A percentile compares a stretch with the other conserved stretches of the same genome.
These are phyloP conservation scores for Crossaster papposus DNA, from an alignment of 53 echinoderm and acorn worm genomes.

Conservation along the genomic window DNA sequence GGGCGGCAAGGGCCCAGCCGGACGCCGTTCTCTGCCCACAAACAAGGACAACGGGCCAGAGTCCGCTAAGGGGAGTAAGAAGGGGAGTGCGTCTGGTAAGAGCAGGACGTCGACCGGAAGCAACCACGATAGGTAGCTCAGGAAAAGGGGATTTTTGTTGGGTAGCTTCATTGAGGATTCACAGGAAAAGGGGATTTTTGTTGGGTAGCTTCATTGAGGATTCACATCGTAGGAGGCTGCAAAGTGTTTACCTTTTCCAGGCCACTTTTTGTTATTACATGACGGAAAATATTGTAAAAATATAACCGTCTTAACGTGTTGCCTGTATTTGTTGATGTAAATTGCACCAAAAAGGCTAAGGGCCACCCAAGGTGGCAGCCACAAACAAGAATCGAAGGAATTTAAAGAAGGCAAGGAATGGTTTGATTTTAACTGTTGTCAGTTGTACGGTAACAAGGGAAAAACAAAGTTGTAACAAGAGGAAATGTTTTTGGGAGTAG, in stretches of 20 bases:
- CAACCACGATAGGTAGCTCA: slow-evolving; percentile 4
- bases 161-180: neutral
- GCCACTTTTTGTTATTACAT: neutral
- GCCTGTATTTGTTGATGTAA: no score
- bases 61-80: slow-evolving; percentile 10
- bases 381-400: no score
- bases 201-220: neutral
- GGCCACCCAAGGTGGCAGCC: no score
- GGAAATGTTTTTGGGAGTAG: no score
- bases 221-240: neutral
- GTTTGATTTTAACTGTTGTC: no score
- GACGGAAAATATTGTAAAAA: no score
- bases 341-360: no score
- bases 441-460: no score
- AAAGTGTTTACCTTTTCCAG: neutral
- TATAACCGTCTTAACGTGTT: no score
- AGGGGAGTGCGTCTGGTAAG: neutral
- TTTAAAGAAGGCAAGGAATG: no score
- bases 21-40: neutral
- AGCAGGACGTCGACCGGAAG: neutral
- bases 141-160: neutral
- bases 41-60: slow-evolving; percentile 20
- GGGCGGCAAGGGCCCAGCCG: neutral
- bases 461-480: no score
- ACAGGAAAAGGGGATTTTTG: neutral